Percentiles rank a stretch among this genome's conserved stretches.
phyloP scores from a whole-genome alignment of 1,140 invertebrate genomes.

The Drosophila ficusphila region DNA sequence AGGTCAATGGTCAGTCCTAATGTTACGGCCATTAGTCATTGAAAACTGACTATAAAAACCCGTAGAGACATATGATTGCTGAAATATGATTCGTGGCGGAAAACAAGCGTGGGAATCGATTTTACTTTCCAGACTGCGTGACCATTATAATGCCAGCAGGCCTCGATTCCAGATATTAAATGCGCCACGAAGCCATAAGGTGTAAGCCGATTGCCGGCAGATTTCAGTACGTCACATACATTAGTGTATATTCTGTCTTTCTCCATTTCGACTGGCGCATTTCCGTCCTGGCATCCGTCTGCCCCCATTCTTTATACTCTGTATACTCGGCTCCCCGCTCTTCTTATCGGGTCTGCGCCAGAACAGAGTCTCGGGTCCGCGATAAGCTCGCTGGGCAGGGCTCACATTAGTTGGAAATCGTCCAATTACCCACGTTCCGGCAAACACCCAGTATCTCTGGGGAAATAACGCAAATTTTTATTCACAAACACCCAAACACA shows the following conservation, averaged over 20 bases:
- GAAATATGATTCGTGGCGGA: conserved; percentile 11
- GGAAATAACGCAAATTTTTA: conserved; percentile 2
- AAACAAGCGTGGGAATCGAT: conserved; percentile 44
- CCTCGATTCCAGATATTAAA: background rate
- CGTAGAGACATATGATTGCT: background rate
- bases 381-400: conserved; percentile 24
- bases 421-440: conserved; percentile 44
- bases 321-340: background rate
- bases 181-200: conserved; percentile 30
- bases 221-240: background rate
- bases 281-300: conserved; percentile 57
- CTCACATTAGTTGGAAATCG: conserved; percentile 32
- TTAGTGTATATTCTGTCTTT: too few relatives aligned
- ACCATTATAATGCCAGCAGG: background rate
- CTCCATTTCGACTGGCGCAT: conserved; percentile 45
- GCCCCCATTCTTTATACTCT: conserved; percentile 15
- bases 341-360: conserved; percentile 50
- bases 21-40: conserved; percentile 62
- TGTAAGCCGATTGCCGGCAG: conserved; percentile 18
- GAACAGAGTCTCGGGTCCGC: conserved; percentile 12
- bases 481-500: conserved; percentile 4
- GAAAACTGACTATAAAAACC: conserved; percentile 31
- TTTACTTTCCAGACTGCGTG: conserved; percentile 28
- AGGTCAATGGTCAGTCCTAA: conserved; percentile 58
- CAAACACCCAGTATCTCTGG: conserved; percentile 19